Percentiles rank a stretch among this genome's conserved stretches.
These are phyloP conservation scores for Trididemnum nubilum DNA, from an alignment of 23 tunicate species.

Conservation along the genomic window DNA sequence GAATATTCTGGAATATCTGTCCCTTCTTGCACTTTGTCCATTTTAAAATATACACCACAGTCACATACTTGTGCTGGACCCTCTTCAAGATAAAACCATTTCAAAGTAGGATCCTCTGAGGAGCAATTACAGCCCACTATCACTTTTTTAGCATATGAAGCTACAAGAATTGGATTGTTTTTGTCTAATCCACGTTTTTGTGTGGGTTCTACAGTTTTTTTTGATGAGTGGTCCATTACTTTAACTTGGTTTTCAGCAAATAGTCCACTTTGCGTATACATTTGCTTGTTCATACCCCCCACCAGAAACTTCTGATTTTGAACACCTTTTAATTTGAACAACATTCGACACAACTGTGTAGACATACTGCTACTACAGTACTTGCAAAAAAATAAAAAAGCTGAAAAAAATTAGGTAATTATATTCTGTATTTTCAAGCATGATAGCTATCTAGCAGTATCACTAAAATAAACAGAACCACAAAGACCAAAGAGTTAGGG, in stretches of 20 bases:
- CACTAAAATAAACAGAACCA: too few relatives aligned
- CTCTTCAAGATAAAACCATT: slow-evolving; percentile 91
- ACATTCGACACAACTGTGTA: not conserved
- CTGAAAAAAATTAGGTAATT: too few relatives aligned
- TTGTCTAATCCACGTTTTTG: slow-evolving; percentile 49
- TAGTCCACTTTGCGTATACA: not conserved
- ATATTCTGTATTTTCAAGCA: too few relatives aligned
- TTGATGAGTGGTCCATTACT: too few relatives aligned
- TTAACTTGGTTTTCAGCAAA: not conserved
- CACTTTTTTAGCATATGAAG: slow-evolving; percentile 69
- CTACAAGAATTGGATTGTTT: slow-evolving; percentile 79
- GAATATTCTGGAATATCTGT: slow-evolving; percentile 65
- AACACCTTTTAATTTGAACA: not conserved
- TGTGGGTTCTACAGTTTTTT: too few relatives aligned
- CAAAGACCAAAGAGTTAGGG: too few relatives aligned
- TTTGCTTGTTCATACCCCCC: not conserved
- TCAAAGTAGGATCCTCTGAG: slow-evolving; percentile 45
- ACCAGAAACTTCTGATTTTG: not conserved
- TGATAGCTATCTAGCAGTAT: too few relatives aligned
- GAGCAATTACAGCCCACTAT: slow-evolving; percentile 85
- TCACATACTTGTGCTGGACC: slow-evolving; percentile 83
- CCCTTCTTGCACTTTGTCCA: slow-evolving; percentile 41
- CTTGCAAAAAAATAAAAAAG: too few relatives aligned
- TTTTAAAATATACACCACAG: slow-evolving; percentile 76
- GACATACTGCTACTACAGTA: not conserved